These are phyloP conservation scores for Poecile atricapillus DNA, from an alignment of 2,113 vertebrate species.

Conservation along the genomic window DNA sequence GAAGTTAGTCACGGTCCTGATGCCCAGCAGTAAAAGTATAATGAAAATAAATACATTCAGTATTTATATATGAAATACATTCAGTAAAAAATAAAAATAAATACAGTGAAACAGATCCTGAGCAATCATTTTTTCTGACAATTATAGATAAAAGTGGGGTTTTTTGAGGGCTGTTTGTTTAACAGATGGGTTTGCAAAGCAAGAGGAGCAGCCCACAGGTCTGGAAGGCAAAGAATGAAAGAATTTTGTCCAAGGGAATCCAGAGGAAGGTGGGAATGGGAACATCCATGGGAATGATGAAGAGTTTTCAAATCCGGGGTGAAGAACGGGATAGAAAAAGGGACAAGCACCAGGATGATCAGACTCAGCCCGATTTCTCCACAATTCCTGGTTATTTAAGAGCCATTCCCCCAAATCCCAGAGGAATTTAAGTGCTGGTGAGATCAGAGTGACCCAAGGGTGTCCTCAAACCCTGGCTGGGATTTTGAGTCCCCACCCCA, in stretches of 20 bases:
- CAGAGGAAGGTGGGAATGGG: neutral
- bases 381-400: neutral
- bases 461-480: accelerated
- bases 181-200: neutral
- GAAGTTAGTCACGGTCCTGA: neutral
- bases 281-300: neutral
- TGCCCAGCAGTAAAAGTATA: neutral
- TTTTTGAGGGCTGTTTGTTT: neutral
- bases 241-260: neutral
- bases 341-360: neutral
- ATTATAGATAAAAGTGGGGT: neutral
- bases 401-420: neutral
- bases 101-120: neutral
- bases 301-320: neutral
- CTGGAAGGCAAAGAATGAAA: neutral
- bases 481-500: accelerated
- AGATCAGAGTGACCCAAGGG: neutral
- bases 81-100: neutral
- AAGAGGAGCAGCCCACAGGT: neutral
- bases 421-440: neutral
- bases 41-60: neutral
- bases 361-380: neutral
- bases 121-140: neutral
- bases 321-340: neutral
- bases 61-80: too few relatives aligned